Conservation (phyloP, 53 echinoderm and acorn worm genomes). For the Antedon mediterranea region DNA sequence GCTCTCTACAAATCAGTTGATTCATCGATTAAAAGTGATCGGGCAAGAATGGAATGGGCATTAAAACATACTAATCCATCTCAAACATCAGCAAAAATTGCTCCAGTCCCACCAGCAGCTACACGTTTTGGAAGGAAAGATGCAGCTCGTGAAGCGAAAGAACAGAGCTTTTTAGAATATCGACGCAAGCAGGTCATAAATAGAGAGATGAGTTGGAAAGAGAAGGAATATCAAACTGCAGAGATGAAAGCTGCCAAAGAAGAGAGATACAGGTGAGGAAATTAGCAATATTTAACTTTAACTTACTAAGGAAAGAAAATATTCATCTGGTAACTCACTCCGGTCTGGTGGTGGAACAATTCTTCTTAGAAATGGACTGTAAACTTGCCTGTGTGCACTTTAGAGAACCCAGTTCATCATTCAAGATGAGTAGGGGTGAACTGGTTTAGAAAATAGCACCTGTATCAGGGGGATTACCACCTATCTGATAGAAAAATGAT, state of each 20-base stretch:
- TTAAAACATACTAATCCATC: conserved; percentile 44
- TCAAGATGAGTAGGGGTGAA: too few species aligned
- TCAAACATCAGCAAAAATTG: conserved; percentile 2
- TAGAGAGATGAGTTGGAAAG: conserved; percentile 47
- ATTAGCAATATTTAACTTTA: neutral
- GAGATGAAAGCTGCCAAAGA: conserved; percentile 57
- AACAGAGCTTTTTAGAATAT: conserved; percentile 57
- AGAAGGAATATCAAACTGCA: conserved; percentile 21
- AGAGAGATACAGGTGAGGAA: conserved; percentile 67
- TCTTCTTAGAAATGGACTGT: too few species aligned
- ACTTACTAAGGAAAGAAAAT: too few species aligned
- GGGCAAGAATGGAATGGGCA: conserved; percentile 63
- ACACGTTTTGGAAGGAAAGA: conserved; percentile 47
- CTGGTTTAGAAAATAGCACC: too few species aligned
- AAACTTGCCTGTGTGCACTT: too few species aligned
- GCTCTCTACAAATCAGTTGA: conserved; percentile 40
- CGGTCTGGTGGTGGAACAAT: too few species aligned
- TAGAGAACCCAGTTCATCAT: too few species aligned
- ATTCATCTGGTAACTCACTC: too few species aligned
- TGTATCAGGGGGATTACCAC: too few species aligned
- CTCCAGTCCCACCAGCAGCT: conserved; percentile 17
- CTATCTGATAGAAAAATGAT: too few species aligned
- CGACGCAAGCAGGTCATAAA: conserved; percentile 44
- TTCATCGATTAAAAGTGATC: conserved; percentile 41
- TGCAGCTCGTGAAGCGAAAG: conserved; percentile 60